phyloP scores from a whole-genome alignment of 2,797 vertebrate genomes.

The Kryptopterus vitreolus region DNA sequence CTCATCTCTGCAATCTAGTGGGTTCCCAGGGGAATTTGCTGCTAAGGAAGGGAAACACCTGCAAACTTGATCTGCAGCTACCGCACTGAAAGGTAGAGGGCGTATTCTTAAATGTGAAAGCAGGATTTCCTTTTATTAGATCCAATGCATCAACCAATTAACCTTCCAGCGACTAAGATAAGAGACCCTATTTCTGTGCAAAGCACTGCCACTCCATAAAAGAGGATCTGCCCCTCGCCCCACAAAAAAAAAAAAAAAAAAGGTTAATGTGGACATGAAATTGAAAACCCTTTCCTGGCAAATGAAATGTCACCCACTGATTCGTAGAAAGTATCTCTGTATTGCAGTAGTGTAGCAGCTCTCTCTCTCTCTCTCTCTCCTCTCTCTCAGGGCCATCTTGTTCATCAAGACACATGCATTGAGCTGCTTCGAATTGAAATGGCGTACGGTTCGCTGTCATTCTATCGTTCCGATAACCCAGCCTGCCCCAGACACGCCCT shows the following conservation, averaged over 20 bases:
- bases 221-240: constrained; percentile 34
- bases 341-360: constrained; percentile 31
- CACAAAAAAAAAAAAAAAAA: constrained; percentile 10
- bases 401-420: constrained; percentile 39
- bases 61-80: too few relatives aligned
- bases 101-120: not conserved
- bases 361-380: too few relatives aligned
- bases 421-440: constrained; percentile 33
- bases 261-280: constrained; percentile 52
- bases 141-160: constrained; percentile 16
- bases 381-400: constrained; percentile 47
- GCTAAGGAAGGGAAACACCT: not conserved
- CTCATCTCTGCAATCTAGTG: too few relatives aligned
- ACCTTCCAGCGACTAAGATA: constrained; percentile 19
- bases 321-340: constrained; percentile 37
- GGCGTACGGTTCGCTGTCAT: constrained; percentile 16
- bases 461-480: constrained; percentile 23
- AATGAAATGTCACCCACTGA: constrained; percentile 52
- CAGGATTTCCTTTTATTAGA: constrained; percentile 19
- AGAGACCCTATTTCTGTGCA: constrained; percentile 7
- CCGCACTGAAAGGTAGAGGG: not conserved
- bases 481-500: not conserved
- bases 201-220: constrained; percentile 14
- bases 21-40: not conserved
- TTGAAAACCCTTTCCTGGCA: constrained; percentile 43